phyloP scores from a whole-genome alignment of 2,888 invertebrate species.

The Stenchaetothrips biformis region DNA sequence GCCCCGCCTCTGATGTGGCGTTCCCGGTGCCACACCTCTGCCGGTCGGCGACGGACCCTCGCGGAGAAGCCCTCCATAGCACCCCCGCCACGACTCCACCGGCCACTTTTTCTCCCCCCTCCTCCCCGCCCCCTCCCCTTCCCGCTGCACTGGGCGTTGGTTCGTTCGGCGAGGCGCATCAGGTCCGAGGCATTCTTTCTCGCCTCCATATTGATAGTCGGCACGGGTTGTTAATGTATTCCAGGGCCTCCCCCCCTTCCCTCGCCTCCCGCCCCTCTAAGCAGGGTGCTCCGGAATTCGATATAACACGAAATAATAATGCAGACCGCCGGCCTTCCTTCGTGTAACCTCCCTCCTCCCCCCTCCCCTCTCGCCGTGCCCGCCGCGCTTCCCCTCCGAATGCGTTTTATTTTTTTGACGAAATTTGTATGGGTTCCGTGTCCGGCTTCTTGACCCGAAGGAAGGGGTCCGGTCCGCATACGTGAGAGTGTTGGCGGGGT shows the following conservation, averaged over 20 bases:
- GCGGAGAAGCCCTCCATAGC: constrained; percentile 28
- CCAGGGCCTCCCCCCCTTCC: background rate
- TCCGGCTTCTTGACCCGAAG: constrained; percentile 16
- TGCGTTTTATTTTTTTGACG: constrained; percentile 17
- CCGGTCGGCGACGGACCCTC: too few relatives aligned
- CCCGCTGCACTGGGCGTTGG: background rate
- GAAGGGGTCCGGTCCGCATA: background rate
- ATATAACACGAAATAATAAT: constrained; percentile 18
- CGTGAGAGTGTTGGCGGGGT: background rate
- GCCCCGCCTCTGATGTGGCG: too few relatives aligned
- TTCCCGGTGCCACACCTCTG: too few relatives aligned
- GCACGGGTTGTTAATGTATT: constrained; percentile 23
- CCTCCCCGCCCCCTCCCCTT: constrained; percentile 25
- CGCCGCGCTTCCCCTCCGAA: background rate
- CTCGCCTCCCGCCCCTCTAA: background rate
- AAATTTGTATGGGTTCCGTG: constrained; percentile 23
- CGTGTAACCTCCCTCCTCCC: background rate
- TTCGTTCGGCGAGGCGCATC: background rate
- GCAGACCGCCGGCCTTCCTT: background rate
- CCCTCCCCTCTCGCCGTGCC: background rate
- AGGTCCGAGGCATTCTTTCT: constrained; percentile 8
- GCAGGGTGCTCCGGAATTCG: constrained; percentile 2
- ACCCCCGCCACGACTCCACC: constrained; percentile 9
- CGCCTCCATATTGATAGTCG: constrained; percentile 15
- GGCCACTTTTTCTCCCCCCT: constrained; percentile 21